Evolutionary conservation across 2,888 invertebrate species (phyloP).

Genomic region (Drosophila buzzatii): DNA sequence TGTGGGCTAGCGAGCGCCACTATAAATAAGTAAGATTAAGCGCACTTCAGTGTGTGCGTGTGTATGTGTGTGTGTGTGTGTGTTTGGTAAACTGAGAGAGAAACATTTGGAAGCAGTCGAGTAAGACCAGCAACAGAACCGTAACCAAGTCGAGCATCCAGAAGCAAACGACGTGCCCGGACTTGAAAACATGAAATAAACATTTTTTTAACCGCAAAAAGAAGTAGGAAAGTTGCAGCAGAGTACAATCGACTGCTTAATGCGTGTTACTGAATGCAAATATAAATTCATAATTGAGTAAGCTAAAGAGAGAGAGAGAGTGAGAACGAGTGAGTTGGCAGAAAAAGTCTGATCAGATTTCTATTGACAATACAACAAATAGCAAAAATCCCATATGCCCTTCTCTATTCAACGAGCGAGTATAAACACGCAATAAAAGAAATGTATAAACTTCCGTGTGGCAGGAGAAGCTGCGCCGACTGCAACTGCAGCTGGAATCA

Average conservation of each 20-base stretch:
- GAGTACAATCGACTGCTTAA: neutral
- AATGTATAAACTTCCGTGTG: conserved; percentile 63
- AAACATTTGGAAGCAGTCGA: conserved; percentile 38
- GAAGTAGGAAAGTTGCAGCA: neutral
- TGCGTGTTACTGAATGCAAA: neutral
- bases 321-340: neutral
- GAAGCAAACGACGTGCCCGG: conserved; percentile 68
- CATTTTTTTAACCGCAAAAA: conserved; percentile 55
- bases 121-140: conserved; percentile 18
- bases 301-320: neutral
- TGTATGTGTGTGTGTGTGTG: conserved; percentile 8
- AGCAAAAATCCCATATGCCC: neutral
- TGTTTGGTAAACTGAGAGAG: conserved; percentile 49
- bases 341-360: no score
- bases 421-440: conserved; percentile 12
- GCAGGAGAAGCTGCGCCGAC: conserved; percentile 49
- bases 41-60: conserved; percentile 50
- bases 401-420: neutral
- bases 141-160: conserved; percentile 41
- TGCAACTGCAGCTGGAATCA: conserved; percentile 66
- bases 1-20: conserved; percentile 30
- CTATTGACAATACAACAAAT: no score
- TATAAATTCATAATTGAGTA: no score
- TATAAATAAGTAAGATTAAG: conserved; percentile 81
- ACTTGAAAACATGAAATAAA: conserved; percentile 78